phyloP scores from a whole-genome alignment of 2,888 invertebrate genomes.

The Pseudanteris insignis region DNA sequence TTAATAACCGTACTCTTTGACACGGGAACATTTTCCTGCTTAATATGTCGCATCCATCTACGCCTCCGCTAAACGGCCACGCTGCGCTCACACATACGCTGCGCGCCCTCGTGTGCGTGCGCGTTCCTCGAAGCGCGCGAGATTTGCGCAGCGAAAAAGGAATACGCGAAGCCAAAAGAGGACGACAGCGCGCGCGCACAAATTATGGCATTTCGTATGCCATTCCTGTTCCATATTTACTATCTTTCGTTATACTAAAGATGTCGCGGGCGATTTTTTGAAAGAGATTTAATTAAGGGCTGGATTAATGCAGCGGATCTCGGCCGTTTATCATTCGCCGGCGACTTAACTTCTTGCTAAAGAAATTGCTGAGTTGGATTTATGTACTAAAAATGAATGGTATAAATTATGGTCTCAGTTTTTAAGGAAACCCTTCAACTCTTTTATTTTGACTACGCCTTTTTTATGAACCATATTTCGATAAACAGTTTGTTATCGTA shows the following conservation, averaged over 20 bases:
- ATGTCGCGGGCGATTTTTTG: slow-evolving; percentile 28
- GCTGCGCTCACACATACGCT: too few relatives aligned
- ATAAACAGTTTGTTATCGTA: too few relatives aligned
- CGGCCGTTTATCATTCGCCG: slow-evolving; percentile 23
- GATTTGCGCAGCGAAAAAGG: not conserved
- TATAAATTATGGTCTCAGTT: slow-evolving; percentile 7
- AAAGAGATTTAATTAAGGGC: slow-evolving; percentile 36
- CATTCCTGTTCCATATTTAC: slow-evolving; percentile 36
- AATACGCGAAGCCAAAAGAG: not conserved
- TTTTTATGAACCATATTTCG: too few relatives aligned
- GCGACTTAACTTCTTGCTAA: not conserved
- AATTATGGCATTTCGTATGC: slow-evolving; percentile 27
- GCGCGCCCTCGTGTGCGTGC: slow-evolving; percentile 16
- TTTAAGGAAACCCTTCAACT: not conserved
- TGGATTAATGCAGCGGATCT: slow-evolving; percentile 29
- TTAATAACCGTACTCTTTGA: slow-evolving; percentile 40
- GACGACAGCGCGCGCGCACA: slow-evolving; percentile 10
- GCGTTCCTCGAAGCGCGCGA: slow-evolving; percentile 6
- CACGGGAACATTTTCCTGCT: slow-evolving; percentile 36
- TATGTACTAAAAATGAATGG: slow-evolving; percentile 18
- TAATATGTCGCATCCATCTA: slow-evolving; percentile 46
- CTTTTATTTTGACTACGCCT: not conserved
- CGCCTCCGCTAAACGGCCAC: slow-evolving; percentile 38
- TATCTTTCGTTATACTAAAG: slow-evolving; percentile 38
- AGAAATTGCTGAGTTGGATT: slow-evolving; percentile 13